Conservation (phyloP, 2,113 vertebrate species). For the Chloebia gouldiae region DNA sequence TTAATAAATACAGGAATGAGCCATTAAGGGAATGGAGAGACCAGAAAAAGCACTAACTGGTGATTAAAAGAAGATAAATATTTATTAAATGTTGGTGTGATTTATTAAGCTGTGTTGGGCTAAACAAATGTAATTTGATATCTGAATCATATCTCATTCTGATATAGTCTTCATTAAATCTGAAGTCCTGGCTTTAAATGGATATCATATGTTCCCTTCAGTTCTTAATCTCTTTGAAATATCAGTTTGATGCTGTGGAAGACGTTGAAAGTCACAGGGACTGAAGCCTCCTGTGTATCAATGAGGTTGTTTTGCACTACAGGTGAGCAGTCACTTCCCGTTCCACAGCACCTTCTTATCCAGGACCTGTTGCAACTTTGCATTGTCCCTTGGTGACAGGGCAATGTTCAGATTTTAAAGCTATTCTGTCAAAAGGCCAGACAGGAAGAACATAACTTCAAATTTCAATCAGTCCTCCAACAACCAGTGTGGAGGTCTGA, state of each 20-base stretch:
- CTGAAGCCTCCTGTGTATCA: constrained; percentile 60
- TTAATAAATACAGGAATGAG: constrained; percentile 71
- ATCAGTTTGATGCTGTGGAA: constrained; percentile 72
- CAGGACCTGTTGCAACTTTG: background rate
- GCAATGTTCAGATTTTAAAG: background rate
- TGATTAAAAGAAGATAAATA: constrained; percentile 80
- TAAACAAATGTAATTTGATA: constrained; percentile 78
- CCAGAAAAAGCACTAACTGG: constrained; percentile 68
- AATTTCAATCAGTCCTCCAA: background rate
- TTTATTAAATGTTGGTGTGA: constrained; percentile 77
- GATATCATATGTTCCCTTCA: constrained; percentile 70
- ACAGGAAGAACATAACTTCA: background rate
- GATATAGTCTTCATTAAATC: constrained; percentile 73
- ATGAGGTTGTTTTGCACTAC: constrained; percentile 26
- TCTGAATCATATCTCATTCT: constrained; percentile 73
- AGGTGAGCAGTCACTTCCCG: background rate
- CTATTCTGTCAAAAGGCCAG: background rate
- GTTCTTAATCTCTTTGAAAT: constrained; percentile 77
- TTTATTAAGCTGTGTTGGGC: constrained; percentile 73
- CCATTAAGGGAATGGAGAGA: constrained; percentile 65
- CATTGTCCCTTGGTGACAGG: background rate
- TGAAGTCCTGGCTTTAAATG: constrained; percentile 71
- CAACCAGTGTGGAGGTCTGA: background rate
- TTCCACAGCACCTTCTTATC: background rate
- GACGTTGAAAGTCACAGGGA: constrained; percentile 65